A percentile compares a stretch with the other conserved stretches of the same genome.
Conservation (phyloP, 2,113 vertebrate genomes). For the Myxocyprinus asiaticus region DNA sequence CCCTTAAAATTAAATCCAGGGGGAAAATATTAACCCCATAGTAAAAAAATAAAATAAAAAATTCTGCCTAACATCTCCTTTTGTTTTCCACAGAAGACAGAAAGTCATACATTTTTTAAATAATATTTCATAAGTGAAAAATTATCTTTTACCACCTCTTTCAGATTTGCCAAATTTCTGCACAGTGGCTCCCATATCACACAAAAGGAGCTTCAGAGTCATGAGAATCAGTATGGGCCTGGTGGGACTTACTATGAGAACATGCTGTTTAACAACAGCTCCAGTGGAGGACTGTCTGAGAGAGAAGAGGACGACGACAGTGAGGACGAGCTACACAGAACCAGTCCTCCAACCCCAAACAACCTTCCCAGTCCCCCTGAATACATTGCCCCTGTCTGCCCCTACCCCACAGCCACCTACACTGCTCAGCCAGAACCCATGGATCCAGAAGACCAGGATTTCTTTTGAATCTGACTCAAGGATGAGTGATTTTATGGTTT, state of each 20-base stretch:
- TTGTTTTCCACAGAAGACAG: too few species aligned
- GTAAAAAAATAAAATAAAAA: too few species aligned
- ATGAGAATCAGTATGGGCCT: constrained; percentile 73
- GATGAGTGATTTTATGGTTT: not conserved
- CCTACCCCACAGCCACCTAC: constrained; percentile 27
- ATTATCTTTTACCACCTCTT: not conserved
- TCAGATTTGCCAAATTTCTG: constrained; percentile 82
- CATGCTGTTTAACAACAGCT: constrained; percentile 66
- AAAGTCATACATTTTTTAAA: too few species aligned
- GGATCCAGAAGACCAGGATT: constrained; percentile 44
- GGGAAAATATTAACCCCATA: too few species aligned
- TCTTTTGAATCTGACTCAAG: constrained; percentile 20
- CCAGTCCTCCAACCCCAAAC: not conserved
- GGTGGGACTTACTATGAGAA: constrained; percentile 75
- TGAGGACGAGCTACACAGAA: constrained; percentile 38
- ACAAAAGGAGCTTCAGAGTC: constrained; percentile 65
- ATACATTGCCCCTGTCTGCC: not conserved
- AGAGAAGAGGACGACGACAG: constrained; percentile 29
- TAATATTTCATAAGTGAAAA: too few species aligned
- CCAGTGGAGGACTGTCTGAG: not conserved
- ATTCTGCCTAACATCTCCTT: too few species aligned
- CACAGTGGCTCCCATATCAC: constrained; percentile 73
- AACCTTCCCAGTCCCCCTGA: not conserved
- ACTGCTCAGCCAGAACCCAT: constrained; percentile 21
- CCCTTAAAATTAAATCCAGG: too few species aligned